Evolutionary conservation across 1,140 invertebrate species (phyloP), one percentile per base, ranked within the genome.

Genomic region (Papilio glaucus): DNA sequence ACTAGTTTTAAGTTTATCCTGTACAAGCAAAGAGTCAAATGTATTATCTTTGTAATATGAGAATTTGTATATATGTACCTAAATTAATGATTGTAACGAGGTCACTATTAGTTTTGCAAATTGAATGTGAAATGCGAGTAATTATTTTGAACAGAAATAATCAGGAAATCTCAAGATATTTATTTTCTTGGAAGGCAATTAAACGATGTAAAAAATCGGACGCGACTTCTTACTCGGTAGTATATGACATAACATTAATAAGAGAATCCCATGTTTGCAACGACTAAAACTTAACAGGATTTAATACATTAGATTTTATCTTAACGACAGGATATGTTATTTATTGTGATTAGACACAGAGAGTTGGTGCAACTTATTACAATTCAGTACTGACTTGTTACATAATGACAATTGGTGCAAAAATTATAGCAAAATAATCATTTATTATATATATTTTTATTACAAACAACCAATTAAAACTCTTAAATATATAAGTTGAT

Each of bases 391-490:
- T 2, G 8, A 49, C 45, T 49, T 49, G 18, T 49, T 49, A 49
- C 18, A 49, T 49, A 49, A 49, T 49, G 45, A 49, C 18, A 49
- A 49, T 49, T 49, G 15, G 18, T 49, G 10, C 45, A 49, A 18
- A 21, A 15, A 21, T 49, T 49, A 45, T 45, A 18, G 42, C 18
- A 45, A 45, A 45, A 15, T 45, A 49, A 18, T 49, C 15, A 49
- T 49, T 15, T n/a, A n/a, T n/a, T n/a, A n/a, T n/a, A n/a, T n/a
- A n/a, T n/a, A n/a, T n/a, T 49, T 49, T 49, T 9, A 13, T 15
- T 6, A 18, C 12, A 49, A 49, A 49, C 18, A 49, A 49, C 45
- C 21, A 10, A 49, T 49, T 49, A 49, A 49, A 24, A 21, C 8
- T 49, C 45, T 21, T 49, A 21, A 49, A 49, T 49, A 24, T 12